Evolutionary conservation across 2,888 invertebrate genomes (phyloP), one percentile per base, ranked within the genome.

Genomic region (Margaritifera margaritifera): DNA sequence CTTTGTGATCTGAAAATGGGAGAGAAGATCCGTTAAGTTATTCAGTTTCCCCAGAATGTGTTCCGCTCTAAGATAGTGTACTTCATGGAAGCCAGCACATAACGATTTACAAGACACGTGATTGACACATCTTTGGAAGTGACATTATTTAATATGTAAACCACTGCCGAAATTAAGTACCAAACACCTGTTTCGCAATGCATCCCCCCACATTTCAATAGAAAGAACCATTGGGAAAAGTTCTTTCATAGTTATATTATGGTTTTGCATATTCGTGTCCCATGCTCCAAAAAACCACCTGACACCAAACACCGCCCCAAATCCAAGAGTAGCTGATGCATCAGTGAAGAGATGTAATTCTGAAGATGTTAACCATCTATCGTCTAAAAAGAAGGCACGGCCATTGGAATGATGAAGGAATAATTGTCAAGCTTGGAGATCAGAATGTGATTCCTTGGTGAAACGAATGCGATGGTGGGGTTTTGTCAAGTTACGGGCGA

Each of bases 401-500:
- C 72, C 75, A 70, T 75, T 75, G 56, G 72, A 75, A 67, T 72
- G 64, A 4, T 64, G 27, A 27, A 67, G 27, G 54, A 75, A 72
- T 24, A 69, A 19, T 15, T n/a, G 22, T 69, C 72, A 75, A 19
- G 75, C 75, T 15, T n/a, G 1, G 0, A 76, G 2, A 50, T 75
- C 73, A 25, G 22, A 18, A 15, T 66, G 24, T 27, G 72, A 64
- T 15, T 65, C 68, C 8, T 53, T 59, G 27, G 27, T 67, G 6
- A 76, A 62, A 11, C 70, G n/a, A n/a, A n/a, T n/a, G n/a, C n/a
- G n/a, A n/a, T n/a, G n/a, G n/a, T n/a, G n/a, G n/a, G n/a, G n/a
- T n/a, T n/a, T n/a, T n/a, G n/a, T n/a, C n/a, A n/a, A n/a, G n/a
- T n/a, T n/a, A n/a, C n/a, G n/a, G n/a, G n/a, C n/a, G 70, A 6